These are phyloP conservation scores for Gymnocypris eckloni DNA, from an alignment of 2,797 vertebrate genomes.

Conservation along the genomic window DNA sequence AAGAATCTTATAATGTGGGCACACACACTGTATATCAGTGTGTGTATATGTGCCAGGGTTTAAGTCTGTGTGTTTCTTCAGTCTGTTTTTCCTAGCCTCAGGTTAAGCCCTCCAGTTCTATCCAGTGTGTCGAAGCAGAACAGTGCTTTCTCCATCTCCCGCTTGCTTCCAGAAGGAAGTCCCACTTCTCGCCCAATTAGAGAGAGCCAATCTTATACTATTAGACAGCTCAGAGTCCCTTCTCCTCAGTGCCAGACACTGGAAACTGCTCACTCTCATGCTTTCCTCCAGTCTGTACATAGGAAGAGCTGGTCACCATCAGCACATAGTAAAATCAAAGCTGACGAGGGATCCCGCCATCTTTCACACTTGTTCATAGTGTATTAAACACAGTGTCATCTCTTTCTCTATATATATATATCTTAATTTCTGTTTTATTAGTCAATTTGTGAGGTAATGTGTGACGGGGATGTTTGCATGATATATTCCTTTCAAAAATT, in stretches of 20 bases:
- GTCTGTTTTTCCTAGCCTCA: slow-evolving; percentile 40
- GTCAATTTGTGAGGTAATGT: background rate
- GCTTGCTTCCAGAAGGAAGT: slow-evolving; percentile 46
- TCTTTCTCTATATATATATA: slow-evolving; percentile 5
- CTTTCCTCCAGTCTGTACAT: slow-evolving; percentile 41
- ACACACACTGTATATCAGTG: slow-evolving; percentile 15
- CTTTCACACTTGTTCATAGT: slow-evolving; percentile 22
- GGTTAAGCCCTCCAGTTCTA: slow-evolving; percentile 50
- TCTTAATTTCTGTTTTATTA: slow-evolving; percentile 9
- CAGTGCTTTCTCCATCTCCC: slow-evolving; percentile 37
- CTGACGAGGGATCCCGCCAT: slow-evolving; percentile 40
- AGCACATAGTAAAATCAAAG: slow-evolving; percentile 48
- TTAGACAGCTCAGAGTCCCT: slow-evolving; percentile 59
- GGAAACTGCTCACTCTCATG: slow-evolving; percentile 45
- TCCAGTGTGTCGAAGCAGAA: slow-evolving; percentile 40
- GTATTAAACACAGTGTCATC: slow-evolving; percentile 18
- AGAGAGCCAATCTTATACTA: slow-evolving; percentile 48
- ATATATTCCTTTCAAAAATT: background rate
- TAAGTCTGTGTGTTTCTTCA: slow-evolving; percentile 32
- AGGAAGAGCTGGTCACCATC: slow-evolving; percentile 27
- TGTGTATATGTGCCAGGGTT: slow-evolving; percentile 19
- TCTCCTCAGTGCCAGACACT: slow-evolving; percentile 40
- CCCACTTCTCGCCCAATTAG: slow-evolving; percentile 63
- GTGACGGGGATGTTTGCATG: background rate
- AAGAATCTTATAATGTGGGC: slow-evolving; percentile 37